Conservation (phyloP, 2,797 vertebrate species). For the Manis crassicaudata region DNA sequence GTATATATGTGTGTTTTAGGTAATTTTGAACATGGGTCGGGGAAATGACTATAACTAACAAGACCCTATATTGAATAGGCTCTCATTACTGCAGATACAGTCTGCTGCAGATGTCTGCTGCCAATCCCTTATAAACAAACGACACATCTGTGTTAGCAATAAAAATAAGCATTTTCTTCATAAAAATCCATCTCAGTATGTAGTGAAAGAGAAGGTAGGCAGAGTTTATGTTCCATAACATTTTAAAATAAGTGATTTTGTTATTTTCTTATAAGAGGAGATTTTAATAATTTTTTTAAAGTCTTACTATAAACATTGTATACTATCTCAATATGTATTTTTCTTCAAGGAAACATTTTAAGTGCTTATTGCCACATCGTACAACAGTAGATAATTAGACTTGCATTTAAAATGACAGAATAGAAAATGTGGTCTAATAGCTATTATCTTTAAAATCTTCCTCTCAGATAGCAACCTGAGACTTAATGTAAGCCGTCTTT, state of each 20-base stretch:
- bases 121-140: conserved; percentile 87
- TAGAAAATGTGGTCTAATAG: conserved; percentile 83
- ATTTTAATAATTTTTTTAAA: conserved; percentile 69
- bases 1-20: conserved; percentile 76
- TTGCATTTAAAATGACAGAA: conserved; percentile 86
- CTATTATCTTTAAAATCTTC: conserved; percentile 88
- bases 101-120: conserved; percentile 88
- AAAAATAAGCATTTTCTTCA: conserved; percentile 79
- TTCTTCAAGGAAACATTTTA: conserved; percentile 85
- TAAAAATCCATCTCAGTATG: conserved; percentile 75
- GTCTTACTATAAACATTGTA: conserved; percentile 76
- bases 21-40: conserved; percentile 87
- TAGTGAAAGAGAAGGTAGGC: conserved; percentile 73
- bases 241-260: conserved; percentile 78
- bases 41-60: conserved; percentile 89
- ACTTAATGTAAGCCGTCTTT: conserved; percentile 88
- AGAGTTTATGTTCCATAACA: conserved; percentile 71
- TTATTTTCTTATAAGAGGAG: conserved; percentile 78
- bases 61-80: conserved; percentile 88
- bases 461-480: conserved; percentile 86
- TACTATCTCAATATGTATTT: conserved; percentile 78
- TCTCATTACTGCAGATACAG: conserved; percentile 89
- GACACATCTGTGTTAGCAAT: conserved; percentile 86
- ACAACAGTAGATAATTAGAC: conserved; percentile 85
- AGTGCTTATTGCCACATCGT: conserved; percentile 85